Conservation (phyloP, 2,888 invertebrate genomes). For the Eristalis tenax region DNA sequence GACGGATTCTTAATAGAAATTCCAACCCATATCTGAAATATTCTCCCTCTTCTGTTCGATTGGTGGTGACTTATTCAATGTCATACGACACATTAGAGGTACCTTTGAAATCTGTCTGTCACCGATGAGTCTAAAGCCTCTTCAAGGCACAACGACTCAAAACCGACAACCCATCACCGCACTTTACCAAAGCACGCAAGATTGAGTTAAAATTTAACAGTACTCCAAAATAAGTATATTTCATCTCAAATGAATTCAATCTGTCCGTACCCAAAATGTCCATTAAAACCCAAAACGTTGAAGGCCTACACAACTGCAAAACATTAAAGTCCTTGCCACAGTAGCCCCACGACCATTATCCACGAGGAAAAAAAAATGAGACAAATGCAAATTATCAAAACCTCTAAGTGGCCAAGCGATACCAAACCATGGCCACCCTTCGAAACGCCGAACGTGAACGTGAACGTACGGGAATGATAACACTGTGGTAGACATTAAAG, state of each 20-base stretch:
- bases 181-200: too few species aligned
- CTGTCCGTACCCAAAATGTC: background rate
- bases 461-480: slow-evolving; percentile 13
- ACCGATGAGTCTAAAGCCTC: too few species aligned
- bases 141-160: too few species aligned
- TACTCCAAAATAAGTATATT: too few species aligned
- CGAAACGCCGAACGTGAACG: slow-evolving; percentile 4
- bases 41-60: too few species aligned
- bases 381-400: slow-evolving; percentile 60
- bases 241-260: background rate
- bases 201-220: too few species aligned
- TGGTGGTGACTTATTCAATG: too few species aligned
- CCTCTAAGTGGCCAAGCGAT: slow-evolving; percentile 47
- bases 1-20: too few species aligned
- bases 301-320: background rate
- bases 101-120: too few species aligned
- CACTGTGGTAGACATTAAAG: slow-evolving; percentile 55
- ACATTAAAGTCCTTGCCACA: background rate
- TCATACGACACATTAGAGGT: too few species aligned
- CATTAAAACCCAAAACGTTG: background rate
- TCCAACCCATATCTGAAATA: too few species aligned
- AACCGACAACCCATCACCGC: too few species aligned
- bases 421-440: slow-evolving; percentile 13
- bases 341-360: background rate
- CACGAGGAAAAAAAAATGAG: background rate